Percentiles rank a stretch among this genome's conserved stretches.
phyloP scores from a whole-genome alignment of 1,140 invertebrate genomes.

The Caenorhabditis briggsae region DNA sequence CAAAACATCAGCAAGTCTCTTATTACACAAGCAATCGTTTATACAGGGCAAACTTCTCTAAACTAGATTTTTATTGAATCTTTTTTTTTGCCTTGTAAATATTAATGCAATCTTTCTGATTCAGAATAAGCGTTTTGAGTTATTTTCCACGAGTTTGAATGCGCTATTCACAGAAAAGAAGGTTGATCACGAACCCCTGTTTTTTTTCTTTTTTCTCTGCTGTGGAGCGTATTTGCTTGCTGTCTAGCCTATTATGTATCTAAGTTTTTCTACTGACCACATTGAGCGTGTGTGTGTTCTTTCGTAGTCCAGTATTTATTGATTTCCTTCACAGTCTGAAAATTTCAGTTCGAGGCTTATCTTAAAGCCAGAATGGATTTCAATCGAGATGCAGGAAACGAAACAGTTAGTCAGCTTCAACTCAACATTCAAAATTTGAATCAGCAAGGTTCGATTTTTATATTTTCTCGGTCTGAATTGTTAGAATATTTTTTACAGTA shows the following conservation, averaged over 20 bases:
- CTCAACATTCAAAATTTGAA: conserved; percentile 59
- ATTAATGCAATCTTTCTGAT: too few relatives aligned
- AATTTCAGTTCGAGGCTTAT: conserved; percentile 46
- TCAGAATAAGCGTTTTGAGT: too few relatives aligned
- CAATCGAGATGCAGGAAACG: conserved; percentile 57
- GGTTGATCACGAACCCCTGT: neutral
- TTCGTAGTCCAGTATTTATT: neutral
- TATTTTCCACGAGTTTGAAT: too few relatives aligned
- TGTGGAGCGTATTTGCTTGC: neutral
- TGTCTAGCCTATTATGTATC: neutral
- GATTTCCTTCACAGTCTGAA: neutral
- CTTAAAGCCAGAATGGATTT: conserved; percentile 59
- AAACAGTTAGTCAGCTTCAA: conserved; percentile 52
- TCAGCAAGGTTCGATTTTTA: conserved; percentile 23
- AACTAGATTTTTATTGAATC: conserved; percentile 19
- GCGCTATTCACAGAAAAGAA: too few relatives aligned
- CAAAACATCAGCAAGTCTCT: neutral
- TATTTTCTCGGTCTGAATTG: neutral
- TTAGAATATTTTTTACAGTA: conserved; percentile 44
- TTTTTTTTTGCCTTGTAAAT: neutral
- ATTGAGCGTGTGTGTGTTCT: neutral
- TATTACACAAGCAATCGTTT: conserved; percentile 8
- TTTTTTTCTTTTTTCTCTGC: neutral
- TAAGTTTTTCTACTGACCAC: neutral
- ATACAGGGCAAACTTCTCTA: neutral